A percentile compares a stretch with the other conserved stretches of the same genome.
These are phyloP conservation scores for Oryzias melastigma DNA, from an alignment of 2,113 vertebrate genomes.

Conservation along the genomic window DNA sequence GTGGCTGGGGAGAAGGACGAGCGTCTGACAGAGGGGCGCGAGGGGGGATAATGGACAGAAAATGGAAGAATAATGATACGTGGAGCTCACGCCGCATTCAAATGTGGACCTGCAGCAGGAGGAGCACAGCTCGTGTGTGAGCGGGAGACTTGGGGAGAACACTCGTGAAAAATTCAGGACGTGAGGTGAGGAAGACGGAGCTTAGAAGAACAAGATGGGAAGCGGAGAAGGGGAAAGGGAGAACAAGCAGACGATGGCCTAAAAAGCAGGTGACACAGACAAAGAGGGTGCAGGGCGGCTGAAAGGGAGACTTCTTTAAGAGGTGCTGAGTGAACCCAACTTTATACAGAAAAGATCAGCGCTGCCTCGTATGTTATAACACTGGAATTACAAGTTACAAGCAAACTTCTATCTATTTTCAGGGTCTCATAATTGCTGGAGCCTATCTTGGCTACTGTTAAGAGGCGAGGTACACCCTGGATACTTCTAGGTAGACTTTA, in stretches of 20 bases:
- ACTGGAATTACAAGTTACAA: no score
- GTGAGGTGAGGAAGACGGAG: slow-evolving; percentile 23
- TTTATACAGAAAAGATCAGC: slow-evolving; percentile 9
- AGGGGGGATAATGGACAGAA: slow-evolving; percentile 29
- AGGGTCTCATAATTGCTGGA: no score
- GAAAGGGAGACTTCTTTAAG: slow-evolving; percentile 29
- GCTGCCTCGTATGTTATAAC: no score
- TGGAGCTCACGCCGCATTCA: slow-evolving; percentile 36
- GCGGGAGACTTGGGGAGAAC: slow-evolving; percentile 11
- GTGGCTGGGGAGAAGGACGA: slow-evolving; percentile 31
- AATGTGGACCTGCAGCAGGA: slow-evolving; percentile 14
- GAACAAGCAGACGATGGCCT: slow-evolving; percentile 14
- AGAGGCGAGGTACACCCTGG: no score
- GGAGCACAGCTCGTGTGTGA: slow-evolving; percentile 28
- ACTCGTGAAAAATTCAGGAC: slow-evolving; percentile 48
- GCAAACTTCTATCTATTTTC: no score
- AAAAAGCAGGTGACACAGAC: slow-evolving; percentile 22
- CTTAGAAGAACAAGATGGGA: slow-evolving; percentile 10
- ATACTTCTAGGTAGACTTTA: no score
- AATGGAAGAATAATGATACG: slow-evolving; percentile 33
- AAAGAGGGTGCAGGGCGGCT: slow-evolving; percentile 25
- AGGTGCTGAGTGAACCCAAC: slow-evolving; percentile 42
- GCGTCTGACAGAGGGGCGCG: slow-evolving; percentile 41
- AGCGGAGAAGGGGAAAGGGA: slow-evolving; percentile 12
- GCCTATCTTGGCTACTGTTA: no score